Evolutionary conservation across 2,113 vertebrate genomes (phyloP).

Genomic region (Galeopterus variegatus): DNA sequence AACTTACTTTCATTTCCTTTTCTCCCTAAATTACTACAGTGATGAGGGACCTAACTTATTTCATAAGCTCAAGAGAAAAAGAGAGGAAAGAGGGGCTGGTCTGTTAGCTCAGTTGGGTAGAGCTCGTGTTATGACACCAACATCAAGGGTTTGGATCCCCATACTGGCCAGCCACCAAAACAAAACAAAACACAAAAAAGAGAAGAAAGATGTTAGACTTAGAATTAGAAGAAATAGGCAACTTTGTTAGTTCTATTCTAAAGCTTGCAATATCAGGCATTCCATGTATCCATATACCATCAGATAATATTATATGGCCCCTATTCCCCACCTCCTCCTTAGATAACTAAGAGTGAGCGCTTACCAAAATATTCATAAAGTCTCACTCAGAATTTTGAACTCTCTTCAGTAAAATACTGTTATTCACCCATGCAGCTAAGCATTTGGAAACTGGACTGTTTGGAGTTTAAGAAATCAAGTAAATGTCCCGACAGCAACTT

Average conservation of each 20-base stretch:
- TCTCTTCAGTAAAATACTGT: neutral
- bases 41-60: neutral
- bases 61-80: neutral
- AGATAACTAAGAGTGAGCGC: neutral
- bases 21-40: neutral
- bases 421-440: neutral
- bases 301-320: neutral
- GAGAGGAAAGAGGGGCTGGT: neutral
- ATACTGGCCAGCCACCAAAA: too few species aligned
- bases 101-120: neutral
- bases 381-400: conserved; percentile 8
- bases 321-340: neutral
- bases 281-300: neutral
- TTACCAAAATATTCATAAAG: neutral
- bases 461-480: neutral
- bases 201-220: neutral
- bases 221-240: neutral
- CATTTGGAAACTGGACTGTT: neutral
- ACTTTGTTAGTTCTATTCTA: neutral
- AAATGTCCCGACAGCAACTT: neutral
- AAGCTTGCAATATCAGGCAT: neutral
- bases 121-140: too few species aligned
- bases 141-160: too few species aligned
- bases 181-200: too few species aligned
- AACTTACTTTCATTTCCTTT: conserved; percentile 35